A percentile compares a stretch with the other conserved stretches of the same genome.
These are phyloP conservation scores for Heliothis virescens DNA, from an alignment of 1,140 invertebrate species.

Conservation along the genomic window DNA sequence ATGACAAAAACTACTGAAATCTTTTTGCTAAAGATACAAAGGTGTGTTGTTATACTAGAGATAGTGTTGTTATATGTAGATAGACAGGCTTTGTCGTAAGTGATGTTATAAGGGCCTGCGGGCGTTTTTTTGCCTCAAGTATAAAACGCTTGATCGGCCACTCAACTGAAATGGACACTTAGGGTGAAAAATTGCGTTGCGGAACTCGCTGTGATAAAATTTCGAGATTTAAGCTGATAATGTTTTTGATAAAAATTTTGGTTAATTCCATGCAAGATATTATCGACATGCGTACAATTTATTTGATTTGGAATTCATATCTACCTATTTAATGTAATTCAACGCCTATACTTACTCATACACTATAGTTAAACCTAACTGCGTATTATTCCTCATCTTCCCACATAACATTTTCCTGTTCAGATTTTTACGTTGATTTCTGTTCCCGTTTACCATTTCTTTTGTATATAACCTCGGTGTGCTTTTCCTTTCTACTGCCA, in stretches of 20 bases:
- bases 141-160: not conserved
- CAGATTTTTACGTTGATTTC: no score
- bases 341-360: no score
- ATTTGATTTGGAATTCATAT: not conserved
- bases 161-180: conserved; percentile 21
- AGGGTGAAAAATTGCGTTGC: not conserved
- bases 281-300: no score
- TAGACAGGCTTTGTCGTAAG: not conserved
- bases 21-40: not conserved
- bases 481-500: conserved; percentile 1
- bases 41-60: no score
- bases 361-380: no score
- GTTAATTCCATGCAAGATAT: no score
- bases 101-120: conserved; percentile 2
- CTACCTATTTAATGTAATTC: no score
- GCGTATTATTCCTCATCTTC: no score
- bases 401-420: no score
- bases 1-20: no score
- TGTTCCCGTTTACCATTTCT: no score
- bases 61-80: not conserved
- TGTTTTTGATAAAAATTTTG: not conserved
- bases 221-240: not conserved
- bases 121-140: not conserved
- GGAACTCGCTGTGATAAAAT: not conserved
- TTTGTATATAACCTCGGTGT: no score